These are phyloP conservation scores for Peromyscus maniculatus DNA, from an alignment of 2,113 vertebrate species.

Conservation along the genomic window DNA sequence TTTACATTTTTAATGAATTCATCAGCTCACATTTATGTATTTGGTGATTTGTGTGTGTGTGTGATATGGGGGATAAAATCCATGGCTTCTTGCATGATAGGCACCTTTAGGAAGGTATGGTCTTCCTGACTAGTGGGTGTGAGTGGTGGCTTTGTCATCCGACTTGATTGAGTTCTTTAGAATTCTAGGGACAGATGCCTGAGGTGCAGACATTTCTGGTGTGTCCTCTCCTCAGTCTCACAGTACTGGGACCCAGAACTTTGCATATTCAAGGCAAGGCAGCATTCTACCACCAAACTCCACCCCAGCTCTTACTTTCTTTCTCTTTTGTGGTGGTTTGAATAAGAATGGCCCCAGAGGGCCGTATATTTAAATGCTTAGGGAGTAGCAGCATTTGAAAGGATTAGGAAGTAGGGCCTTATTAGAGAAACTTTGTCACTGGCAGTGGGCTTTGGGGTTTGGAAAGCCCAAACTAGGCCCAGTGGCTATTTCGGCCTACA, in stretches of 20 bases:
- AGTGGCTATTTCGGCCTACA: not conserved
- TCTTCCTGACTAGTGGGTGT: not conserved
- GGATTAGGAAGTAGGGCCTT: not conserved
- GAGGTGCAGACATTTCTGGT: not conserved
- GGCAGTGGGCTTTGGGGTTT: not conserved
- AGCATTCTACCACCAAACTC: not conserved
- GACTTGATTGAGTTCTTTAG: not conserved
- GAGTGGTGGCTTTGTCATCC: not conserved
- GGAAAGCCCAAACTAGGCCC: not conserved
- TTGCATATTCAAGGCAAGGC: not conserved
- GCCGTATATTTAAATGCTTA: not conserved
- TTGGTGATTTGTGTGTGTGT: not conserved
- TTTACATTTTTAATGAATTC: not conserved
- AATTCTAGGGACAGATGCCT: not conserved
- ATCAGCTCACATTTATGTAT: not conserved
- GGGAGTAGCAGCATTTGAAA: not conserved
- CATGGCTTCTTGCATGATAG: not conserved
- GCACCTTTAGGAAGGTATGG: not conserved
- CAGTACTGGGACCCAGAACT: not conserved
- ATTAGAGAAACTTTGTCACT: not conserved
- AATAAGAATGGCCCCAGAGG: not conserved
- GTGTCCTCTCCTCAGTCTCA: not conserved
- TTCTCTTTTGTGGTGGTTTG: not conserved
- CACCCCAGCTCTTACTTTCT: not conserved
- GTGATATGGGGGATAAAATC: not conserved